Evolutionary conservation across 1,140 invertebrate species (phyloP).

Genomic region (Neodiprion lecontei): DNA sequence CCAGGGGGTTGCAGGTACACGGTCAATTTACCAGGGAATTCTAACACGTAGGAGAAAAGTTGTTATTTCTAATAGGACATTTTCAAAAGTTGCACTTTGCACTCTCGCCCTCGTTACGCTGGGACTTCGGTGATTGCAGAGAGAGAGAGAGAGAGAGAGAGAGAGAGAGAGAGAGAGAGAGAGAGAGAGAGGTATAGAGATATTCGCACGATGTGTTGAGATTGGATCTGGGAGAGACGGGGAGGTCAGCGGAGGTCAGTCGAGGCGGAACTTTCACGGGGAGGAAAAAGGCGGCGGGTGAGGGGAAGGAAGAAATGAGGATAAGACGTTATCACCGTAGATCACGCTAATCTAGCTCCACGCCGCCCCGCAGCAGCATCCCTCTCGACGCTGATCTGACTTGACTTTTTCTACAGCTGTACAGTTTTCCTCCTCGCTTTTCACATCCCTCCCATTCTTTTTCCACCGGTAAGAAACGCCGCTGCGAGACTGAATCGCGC

Average conservation of each 20-base stretch:
- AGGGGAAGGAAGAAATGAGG: neutral
- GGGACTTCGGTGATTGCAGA: slow-evolving; percentile 9
- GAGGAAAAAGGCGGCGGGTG: neutral
- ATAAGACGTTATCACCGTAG: slow-evolving; percentile 48
- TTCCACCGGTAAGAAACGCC: too few relatives aligned
- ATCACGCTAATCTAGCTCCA: slow-evolving; percentile 60
- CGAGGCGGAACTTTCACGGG: slow-evolving; percentile 25
- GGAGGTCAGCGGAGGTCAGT: slow-evolving; percentile 11
- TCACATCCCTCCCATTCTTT: too few relatives aligned
- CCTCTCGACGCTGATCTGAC: slow-evolving; percentile 46
- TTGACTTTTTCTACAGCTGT: slow-evolving; percentile 49
- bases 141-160: slow-evolving; percentile 8
- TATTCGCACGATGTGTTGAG: slow-evolving; percentile 22
- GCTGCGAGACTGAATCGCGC: neutral
- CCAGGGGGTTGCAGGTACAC: neutral
- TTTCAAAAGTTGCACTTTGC: slow-evolving; percentile 4
- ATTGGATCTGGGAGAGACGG: neutral
- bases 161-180: neutral
- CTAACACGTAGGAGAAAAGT: neutral
- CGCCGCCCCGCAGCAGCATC: slow-evolving; percentile 36
- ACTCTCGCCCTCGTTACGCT: neutral
- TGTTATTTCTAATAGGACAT: slow-evolving; percentile 5
- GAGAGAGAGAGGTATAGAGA: slow-evolving; percentile 28
- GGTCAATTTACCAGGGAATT: slow-evolving; percentile 4
- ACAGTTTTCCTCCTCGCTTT: slow-evolving; percentile 44